A percentile compares a stretch with the other conserved stretches of the same genome.
phyloP scores from a whole-genome alignment of 2,113 vertebrate species.

The Hepsetus odoe region DNA sequence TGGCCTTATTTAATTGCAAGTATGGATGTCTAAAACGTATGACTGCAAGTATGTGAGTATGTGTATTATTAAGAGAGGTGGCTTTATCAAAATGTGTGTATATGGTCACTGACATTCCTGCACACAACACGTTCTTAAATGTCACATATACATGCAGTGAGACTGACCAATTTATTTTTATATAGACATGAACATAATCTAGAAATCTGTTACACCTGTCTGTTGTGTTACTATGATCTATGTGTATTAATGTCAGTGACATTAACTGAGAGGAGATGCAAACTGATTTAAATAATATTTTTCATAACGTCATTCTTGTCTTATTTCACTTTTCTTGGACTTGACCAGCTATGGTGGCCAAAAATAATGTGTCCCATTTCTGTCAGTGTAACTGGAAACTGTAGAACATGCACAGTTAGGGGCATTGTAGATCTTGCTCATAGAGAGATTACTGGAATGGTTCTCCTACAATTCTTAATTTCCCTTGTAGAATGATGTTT shows the following conservation, averaged over 20 bases:
- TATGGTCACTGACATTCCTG: conserved; percentile 44
- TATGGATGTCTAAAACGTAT: conserved; percentile 49
- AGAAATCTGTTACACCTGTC: conserved; percentile 62
- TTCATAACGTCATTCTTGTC: not conserved
- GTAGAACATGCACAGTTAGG: not conserved
- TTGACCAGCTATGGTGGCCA: conserved; percentile 8
- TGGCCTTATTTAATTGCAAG: conserved; percentile 79
- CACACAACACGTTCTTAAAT: conserved; percentile 52
- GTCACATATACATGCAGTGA: conserved; percentile 62
- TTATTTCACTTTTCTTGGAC: conserved; percentile 9
- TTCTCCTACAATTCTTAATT: not conserved
- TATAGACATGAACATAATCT: conserved; percentile 69
- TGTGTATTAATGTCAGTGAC: conserved; percentile 45
- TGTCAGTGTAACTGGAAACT: not conserved
- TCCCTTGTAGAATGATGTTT: not conserved
- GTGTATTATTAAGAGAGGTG: conserved; percentile 34
- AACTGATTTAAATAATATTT: conserved; percentile 21
- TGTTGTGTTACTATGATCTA: conserved; percentile 59
- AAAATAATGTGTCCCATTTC: conserved; percentile 4
- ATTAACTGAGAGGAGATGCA: conserved; percentile 57
- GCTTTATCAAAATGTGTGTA: conserved; percentile 46
- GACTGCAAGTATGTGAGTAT: conserved; percentile 25
- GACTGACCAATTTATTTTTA: conserved; percentile 77
- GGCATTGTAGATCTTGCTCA: no score
- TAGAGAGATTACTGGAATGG: not conserved